These are phyloP conservation scores for Myopa tessellatipennis DNA, from an alignment of 2,888 invertebrate species.

Conservation along the genomic window DNA sequence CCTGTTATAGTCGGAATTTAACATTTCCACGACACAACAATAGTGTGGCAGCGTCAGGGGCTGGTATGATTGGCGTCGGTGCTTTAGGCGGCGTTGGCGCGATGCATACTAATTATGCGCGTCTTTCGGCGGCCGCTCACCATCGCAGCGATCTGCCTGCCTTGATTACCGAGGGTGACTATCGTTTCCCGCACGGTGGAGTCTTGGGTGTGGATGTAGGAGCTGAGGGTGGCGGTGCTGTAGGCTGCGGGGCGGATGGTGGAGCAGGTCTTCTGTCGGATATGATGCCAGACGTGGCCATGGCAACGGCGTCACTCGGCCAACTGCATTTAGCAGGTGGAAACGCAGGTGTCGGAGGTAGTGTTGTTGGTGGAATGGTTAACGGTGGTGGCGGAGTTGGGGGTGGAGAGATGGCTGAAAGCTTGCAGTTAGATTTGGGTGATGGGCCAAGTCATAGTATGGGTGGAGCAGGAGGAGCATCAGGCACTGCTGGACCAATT, in stretches of 20 bases:
- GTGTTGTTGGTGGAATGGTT: constrained; percentile 44
- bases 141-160: constrained; percentile 75
- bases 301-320: constrained; percentile 83
- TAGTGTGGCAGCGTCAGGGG: constrained; percentile 39
- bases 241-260: constrained; percentile 72
- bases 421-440: constrained; percentile 80
- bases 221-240: constrained; percentile 59
- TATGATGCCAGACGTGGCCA: constrained; percentile 92
- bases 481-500: constrained; percentile 61
- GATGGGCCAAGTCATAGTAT: constrained; percentile 80
- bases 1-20: constrained; percentile 73
- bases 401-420: constrained; percentile 65
- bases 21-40: constrained; percentile 72
- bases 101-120: constrained; percentile 59
- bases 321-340: constrained; percentile 72
- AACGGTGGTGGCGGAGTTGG: constrained; percentile 45
- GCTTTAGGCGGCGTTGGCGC: constrained; percentile 49
- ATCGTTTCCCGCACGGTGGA: constrained; percentile 62
- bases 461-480: constrained; percentile 56
- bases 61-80: constrained; percentile 51
- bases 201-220: constrained; percentile 56
- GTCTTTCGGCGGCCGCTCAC: constrained; percentile 60
- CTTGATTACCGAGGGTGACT: constrained; percentile 75
- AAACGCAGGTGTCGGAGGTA: constrained; percentile 51
- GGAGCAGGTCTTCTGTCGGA: constrained; percentile 80